phyloP scores from a whole-genome alignment of 2,888 invertebrate species.

The Luffia ferchaultella region DNA sequence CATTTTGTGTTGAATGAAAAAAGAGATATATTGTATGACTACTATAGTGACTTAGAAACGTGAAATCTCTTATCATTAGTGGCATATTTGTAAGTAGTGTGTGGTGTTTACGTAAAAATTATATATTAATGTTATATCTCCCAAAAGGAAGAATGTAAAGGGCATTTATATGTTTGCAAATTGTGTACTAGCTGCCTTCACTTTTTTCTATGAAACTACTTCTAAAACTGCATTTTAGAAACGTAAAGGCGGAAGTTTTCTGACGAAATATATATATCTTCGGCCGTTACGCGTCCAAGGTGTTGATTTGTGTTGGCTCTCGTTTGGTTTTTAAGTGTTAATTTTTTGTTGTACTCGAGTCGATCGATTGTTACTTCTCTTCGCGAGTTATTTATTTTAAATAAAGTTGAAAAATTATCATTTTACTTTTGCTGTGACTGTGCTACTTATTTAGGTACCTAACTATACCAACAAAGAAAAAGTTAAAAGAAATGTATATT shows the following conservation, averaged over 20 bases:
- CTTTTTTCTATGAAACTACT: conserved; percentile 21
- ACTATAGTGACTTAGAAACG: conserved; percentile 26
- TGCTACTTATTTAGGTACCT: not conserved
- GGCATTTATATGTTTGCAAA: conserved; percentile 57
- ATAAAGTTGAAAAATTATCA: not conserved
- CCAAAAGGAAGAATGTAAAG: conserved; percentile 37
- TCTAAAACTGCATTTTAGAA: too few species aligned
- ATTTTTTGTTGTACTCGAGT: conserved; percentile 17
- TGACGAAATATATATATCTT: too few species aligned
- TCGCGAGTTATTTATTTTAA: conserved; percentile 17
- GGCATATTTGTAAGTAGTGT: conserved; percentile 33
- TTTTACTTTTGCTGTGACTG: not conserved
- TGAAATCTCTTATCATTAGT: conserved; percentile 54
- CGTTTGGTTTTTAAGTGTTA: conserved; percentile 24
- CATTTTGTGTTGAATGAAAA: conserved; percentile 33
- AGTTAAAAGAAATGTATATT: not conserved
- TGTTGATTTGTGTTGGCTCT: conserved; percentile 33
- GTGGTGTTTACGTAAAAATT: conserved; percentile 27
- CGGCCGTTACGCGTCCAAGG: too few species aligned
- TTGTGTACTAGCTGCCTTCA: conserved; percentile 34
- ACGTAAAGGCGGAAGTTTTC: too few species aligned
- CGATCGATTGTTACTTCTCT: conserved; percentile 5
- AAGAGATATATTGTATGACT: conserved; percentile 55
- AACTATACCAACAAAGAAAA: not conserved
- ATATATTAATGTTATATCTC: conserved; percentile 50